Base-by-base conservation (phyloP, 2,888 invertebrate genomes). In the Biston betularia region DNA sequence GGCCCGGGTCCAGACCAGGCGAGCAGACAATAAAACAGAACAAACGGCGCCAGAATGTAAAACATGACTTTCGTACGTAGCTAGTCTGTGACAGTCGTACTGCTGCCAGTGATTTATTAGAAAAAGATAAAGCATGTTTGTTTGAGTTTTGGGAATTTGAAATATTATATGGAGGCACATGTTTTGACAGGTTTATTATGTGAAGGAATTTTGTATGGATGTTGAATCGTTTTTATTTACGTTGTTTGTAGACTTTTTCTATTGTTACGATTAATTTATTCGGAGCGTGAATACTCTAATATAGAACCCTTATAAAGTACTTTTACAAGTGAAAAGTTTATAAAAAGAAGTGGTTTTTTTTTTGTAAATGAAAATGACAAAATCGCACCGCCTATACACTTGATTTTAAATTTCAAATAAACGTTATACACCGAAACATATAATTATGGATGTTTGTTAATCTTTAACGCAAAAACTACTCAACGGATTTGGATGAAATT, bases 1-100 rank as follows among this genome's bases (percentile, higher is more conserved):
- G 63, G 67, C 67, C 42, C 10, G 33, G 67, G 24, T 63, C 67
- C 67, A 67, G 67, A 67, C 15, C 44, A 67, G 54, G 38, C 44
- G 12, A 63, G 12, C 54, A 38, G 38, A 49, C 54, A 62, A 63
- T 58, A 67, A 67, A 67, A 44, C 40, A 44, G 48, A 58, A 57
- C 38, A 59, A 58, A 66, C 24, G 50, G 46, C 46, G 44, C 48
- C 58, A 67, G 54, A 48, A 59, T 59, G 49, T 63, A 67, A 58
- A 63, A 56, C 62, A 67, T 34, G 58, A 54, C 54, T 35, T 50
- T 38, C 35, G 38, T 46, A 34, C 35, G 44, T 44, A 24, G 42
- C 54, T 54, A 58, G 44, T 44, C 66, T 66, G 62, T 66, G 62
- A 66, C 65, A 66, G 34, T 59, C 8, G 61, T 45, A 40, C 61